Evolutionary conservation across 2,113 vertebrate species (phyloP), one percentile per base, ranked within the genome.

Genomic region (Delphinapterus leucas): DNA sequence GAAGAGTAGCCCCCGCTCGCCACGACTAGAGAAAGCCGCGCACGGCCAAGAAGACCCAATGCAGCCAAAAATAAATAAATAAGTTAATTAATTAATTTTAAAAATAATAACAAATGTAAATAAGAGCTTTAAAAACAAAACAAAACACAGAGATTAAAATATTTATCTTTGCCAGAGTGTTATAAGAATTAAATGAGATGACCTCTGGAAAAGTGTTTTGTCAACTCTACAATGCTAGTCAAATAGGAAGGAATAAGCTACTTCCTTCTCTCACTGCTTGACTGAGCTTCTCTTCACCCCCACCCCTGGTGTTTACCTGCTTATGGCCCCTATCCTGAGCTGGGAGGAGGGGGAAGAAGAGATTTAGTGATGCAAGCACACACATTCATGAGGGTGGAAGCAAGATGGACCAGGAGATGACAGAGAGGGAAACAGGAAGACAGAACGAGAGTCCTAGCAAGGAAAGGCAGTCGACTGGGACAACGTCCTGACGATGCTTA

Each of bases 241-340:
- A 90, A 65, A 74, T 70, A 18, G 58, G 92, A 88, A 96, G 82
- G 68, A 89, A 53, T 73, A 41, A 68, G 58, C 70, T 49, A 74
- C 92, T 87, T 97, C 95, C 90, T 92, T 79, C 71, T 84, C 55
- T 83, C 70, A 15, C 20, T 63, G 65, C 96, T 71, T 53, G 53
- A 41, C 77, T 18, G 77, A 36, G 36, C 67, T 33, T 23, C 91
- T 8, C 33, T 26, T 73, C 49, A 21, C 90, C 74, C 93, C 74
- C 73, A 18, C 84, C 68, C 83, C 86, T 33, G 23, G 1, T 58
- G 58, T 80, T 76, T 76, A 90, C 95, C 67, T 67, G 88, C 49
- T 33, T 13, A 5, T 7, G 44, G 3, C 38, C 73, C 49, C 70
- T 3, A 11, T 31, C 44, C 74, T 28, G 28, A 47, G 25, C n/a